Base-by-base conservation (phyloP, 2,888 invertebrate species). In the Drosophila emarginata region DNA sequence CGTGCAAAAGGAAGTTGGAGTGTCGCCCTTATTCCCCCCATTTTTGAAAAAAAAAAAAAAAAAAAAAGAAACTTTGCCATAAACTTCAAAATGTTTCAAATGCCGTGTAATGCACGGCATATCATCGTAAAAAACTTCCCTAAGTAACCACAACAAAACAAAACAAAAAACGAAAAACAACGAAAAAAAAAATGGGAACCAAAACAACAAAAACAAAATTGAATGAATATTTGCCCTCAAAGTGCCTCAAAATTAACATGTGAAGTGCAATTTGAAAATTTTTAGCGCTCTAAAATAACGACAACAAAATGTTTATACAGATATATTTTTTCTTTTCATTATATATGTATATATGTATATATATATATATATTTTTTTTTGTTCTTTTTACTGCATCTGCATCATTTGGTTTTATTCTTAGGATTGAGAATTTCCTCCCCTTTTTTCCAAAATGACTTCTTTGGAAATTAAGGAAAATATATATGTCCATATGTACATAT, bases 1-100 rank as follows among this genome's bases (percentile, higher is more conserved):
- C 84, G 77, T 83, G 77, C 75, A 70, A 70, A 75, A 71, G 56
- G 73, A 72, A 78, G 78, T 79, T 77, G 68, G 65, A 80, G 72
- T 68, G 64, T 74, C 67, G 70, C 11, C 21, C 61, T 54, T 32
- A 18, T 39, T 59, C 53, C 52, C 57, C 36, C 32, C 52, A 40
- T 32, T 12, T 15, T 12, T 26, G 45, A 15, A 50, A 53, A 53
- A 61, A 54, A 56, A 54, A 36, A 26, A 39, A 21, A 15, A 54
- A 61, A 56, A 39, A 32, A 39, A 40, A 54, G 65, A 64, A 79
- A 75, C 74, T 74, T 74, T 54, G 11, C 66, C 77, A 72, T 79
- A 82, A 85, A 82, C 61, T 69, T 76, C 18, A 64, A 74, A 84
- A 77, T 81, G 68, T 67, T 79, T 76, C 69, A 74, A 84, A 84